Percentiles rank a stretch among this genome's conserved stretches.
phyloP scores from a whole-genome alignment of 2,888 invertebrate species.

The Lamellibrachia satsuma region DNA sequence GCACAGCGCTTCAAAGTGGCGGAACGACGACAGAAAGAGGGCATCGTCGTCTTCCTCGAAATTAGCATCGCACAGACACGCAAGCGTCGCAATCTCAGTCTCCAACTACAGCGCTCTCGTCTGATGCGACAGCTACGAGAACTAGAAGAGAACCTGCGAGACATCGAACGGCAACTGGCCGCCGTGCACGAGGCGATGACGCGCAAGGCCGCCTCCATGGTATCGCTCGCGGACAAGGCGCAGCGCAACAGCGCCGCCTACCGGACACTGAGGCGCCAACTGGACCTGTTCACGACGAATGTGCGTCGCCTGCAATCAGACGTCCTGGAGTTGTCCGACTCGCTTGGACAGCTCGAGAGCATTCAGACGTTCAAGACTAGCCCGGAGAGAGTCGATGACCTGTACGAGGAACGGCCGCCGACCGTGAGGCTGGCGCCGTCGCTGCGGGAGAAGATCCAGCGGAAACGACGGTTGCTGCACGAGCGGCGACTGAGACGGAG shows the following conservation, averaged over 20 bases:
- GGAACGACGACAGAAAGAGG: conserved; percentile 59
- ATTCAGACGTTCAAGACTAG: conserved; percentile 61
- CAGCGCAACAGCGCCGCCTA: conserved; percentile 52
- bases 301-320: conserved; percentile 56
- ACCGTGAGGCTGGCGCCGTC: conserved; percentile 62
- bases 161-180: conserved; percentile 53
- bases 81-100: conserved; percentile 51
- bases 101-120: conserved; percentile 57
- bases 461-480: conserved; percentile 39
- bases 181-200: conserved; percentile 51
- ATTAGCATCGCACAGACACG: conserved; percentile 60
- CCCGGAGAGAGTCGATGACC: conserved; percentile 60
- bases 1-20: conserved; percentile 50
- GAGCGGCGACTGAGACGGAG: background rate
- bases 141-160: conserved; percentile 52
- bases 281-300: conserved; percentile 55
- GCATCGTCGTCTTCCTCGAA: conserved; percentile 61
- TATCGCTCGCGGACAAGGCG: conserved; percentile 50
- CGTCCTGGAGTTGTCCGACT: conserved; percentile 52
- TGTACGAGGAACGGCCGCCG: conserved; percentile 54
- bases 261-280: conserved; percentile 50
- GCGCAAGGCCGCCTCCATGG: conserved; percentile 53
- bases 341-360: conserved; percentile 57
- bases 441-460: conserved; percentile 55
- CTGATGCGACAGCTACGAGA: conserved; percentile 55